Conservation (phyloP, 1,140 invertebrate genomes). For the Ptiloglossa arizonensis region DNA sequence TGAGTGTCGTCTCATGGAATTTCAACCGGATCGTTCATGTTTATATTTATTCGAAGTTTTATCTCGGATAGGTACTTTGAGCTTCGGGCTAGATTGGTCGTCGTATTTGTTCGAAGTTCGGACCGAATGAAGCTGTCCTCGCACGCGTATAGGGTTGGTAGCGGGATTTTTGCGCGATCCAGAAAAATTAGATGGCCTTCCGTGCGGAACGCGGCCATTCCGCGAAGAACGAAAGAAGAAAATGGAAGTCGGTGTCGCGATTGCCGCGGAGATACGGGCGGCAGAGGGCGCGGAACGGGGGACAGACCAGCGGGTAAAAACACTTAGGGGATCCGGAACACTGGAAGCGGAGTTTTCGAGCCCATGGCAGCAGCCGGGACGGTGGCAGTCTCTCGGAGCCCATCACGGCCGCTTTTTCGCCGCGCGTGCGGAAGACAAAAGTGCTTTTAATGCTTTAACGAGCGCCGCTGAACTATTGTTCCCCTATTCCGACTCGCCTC, state of each 20-base stretch:
- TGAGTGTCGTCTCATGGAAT: no score
- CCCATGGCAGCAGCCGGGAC: neutral
- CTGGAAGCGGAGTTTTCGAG: constrained; percentile 1
- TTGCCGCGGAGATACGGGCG: neutral
- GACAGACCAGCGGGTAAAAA: constrained; percentile 5
- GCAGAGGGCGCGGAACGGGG: no score
- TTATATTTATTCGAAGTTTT: no score
- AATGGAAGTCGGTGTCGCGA: neutral
- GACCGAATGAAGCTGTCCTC: no score
- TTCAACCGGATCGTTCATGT: no score
- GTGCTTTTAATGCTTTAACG: constrained; percentile 70
- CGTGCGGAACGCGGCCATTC: neutral
- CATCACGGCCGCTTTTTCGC: constrained; percentile 51
- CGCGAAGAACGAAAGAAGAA: neutral
- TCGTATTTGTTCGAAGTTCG: no score
- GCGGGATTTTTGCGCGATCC: no score
- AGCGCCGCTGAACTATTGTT: constrained; percentile 55
- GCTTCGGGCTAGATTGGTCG: no score
- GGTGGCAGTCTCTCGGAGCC: constrained; percentile 15
- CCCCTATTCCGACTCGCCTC: constrained; percentile 25
- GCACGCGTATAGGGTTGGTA: no score
- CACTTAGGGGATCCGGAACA: constrained; percentile 23
- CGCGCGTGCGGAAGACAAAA: constrained; percentile 56
- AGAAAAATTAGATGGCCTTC: no score
- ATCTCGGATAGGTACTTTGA: no score